These are phyloP conservation scores for Mythimna ferrago DNA, from an alignment of 2,888 invertebrate genomes.

Conservation along the genomic window DNA sequence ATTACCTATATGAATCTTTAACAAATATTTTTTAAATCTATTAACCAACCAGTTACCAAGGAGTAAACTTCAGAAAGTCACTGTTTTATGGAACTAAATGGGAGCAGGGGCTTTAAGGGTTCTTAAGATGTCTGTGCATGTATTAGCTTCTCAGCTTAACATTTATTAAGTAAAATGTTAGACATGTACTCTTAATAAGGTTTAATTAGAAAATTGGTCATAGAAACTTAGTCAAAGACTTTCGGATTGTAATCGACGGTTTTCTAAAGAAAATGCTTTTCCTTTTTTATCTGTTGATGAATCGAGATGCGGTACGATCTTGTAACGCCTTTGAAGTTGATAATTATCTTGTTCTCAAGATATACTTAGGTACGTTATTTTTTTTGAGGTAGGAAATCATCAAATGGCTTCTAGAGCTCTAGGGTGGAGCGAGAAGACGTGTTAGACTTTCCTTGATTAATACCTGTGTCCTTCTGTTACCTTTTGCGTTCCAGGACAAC, in stretches of 20 bases:
- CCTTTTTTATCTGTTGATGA: slow-evolving; percentile 23
- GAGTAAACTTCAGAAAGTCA: too few relatives aligned
- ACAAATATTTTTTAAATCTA: too few relatives aligned
- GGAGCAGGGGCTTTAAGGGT: too few relatives aligned
- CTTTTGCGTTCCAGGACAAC: too few relatives aligned
- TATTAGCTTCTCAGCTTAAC: slow-evolving; percentile 9
- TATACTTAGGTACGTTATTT: not conserved
- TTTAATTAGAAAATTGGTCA: slow-evolving; percentile 46
- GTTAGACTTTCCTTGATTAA: too few relatives aligned
- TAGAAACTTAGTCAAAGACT: slow-evolving; percentile 39
- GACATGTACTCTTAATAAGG: slow-evolving; percentile 32
- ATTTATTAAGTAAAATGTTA: slow-evolving; percentile 12
- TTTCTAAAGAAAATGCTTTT: slow-evolving; percentile 48
- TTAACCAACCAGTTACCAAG: too few relatives aligned
- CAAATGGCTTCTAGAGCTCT: too few relatives aligned
- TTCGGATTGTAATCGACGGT: slow-evolving; percentile 41
- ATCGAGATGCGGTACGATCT: slow-evolving; percentile 20
- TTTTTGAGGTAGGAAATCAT: too few relatives aligned
- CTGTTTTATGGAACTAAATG: too few relatives aligned
- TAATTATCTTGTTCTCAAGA: slow-evolving; percentile 21
- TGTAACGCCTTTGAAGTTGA: slow-evolving; percentile 7
- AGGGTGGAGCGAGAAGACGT: too few relatives aligned
- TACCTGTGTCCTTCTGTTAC: too few relatives aligned
- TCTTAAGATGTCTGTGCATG: slow-evolving; percentile 28
- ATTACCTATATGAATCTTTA: too few relatives aligned